Evolutionary conservation across 2,888 invertebrate genomes (phyloP).

Genomic region (Incurvaria masculella): DNA sequence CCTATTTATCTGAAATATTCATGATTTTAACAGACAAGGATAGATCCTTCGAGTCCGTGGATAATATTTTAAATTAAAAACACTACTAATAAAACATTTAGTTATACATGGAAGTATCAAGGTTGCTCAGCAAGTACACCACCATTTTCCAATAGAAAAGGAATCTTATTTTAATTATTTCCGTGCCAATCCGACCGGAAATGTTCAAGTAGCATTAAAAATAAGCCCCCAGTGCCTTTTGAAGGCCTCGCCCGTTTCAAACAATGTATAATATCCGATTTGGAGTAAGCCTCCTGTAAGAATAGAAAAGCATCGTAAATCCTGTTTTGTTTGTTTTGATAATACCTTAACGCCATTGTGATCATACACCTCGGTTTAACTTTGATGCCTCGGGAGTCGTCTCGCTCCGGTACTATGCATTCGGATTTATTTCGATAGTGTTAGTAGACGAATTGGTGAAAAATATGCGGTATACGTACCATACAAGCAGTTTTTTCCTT

Average conservation of each 20-base stretch:
- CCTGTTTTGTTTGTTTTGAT: conserved; percentile 57
- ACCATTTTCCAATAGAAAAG: background rate
- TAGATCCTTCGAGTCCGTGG: too few species aligned
- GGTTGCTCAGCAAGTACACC: too few species aligned
- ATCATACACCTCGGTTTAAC: conserved; percentile 10
- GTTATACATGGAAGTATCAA: too few species aligned
- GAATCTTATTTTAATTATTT: background rate
- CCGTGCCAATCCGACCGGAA: background rate
- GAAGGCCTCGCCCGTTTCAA: conserved; percentile 37
- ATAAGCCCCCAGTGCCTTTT: conserved; percentile 20
- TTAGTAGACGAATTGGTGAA: too few species aligned
- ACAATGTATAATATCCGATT: conserved; percentile 40
- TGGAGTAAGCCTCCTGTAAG: background rate
- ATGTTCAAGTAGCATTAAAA: background rate
- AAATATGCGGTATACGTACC: too few species aligned
- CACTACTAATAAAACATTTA: too few species aligned
- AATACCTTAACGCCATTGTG: conserved; percentile 37
- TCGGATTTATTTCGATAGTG: too few species aligned
- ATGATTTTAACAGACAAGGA: too few species aligned
- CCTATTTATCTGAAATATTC: too few species aligned
- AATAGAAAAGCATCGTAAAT: conserved; percentile 23
- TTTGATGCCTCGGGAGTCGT: background rate
- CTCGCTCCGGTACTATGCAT: background rate
- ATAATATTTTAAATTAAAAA: too few species aligned
- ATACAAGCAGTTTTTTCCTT: too few species aligned